A percentile compares a stretch with the other conserved stretches of the same genome.
Evolutionary conservation across 2,888 invertebrate species (phyloP).

Genomic region (Charanyca ferruginea): DNA sequence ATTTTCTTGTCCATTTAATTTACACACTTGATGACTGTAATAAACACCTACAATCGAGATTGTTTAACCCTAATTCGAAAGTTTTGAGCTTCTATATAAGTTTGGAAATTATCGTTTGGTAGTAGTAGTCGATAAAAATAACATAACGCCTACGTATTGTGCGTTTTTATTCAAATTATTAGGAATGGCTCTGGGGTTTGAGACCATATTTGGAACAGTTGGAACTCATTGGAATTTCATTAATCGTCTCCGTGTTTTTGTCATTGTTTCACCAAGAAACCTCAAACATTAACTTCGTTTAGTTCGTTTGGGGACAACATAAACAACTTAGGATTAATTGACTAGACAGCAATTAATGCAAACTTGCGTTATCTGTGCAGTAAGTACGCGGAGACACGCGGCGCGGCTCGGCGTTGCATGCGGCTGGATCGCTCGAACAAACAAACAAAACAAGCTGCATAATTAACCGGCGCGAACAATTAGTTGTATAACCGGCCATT

Average conservation of each 20-base stretch:
- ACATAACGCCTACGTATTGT: constrained; percentile 49
- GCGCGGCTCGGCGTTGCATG: constrained; percentile 47
- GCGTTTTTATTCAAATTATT: constrained; percentile 52
- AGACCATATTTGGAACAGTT: constrained; percentile 28
- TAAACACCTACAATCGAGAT: constrained; percentile 81
- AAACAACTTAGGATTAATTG: constrained; percentile 72
- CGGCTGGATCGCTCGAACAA: constrained; percentile 72
- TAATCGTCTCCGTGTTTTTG: constrained; percentile 10
- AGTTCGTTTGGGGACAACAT: constrained; percentile 63
- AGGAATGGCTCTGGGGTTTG: constrained; percentile 24
- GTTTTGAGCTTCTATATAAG: constrained; percentile 68
- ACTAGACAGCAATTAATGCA: constrained; percentile 66
- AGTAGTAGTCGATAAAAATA: constrained; percentile 54
- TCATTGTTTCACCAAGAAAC: constrained; percentile 25
- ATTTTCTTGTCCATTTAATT: constrained; percentile 82
- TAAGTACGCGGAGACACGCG: constrained; percentile 49
- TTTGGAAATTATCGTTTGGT: constrained; percentile 52
- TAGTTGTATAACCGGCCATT: constrained; percentile 87
- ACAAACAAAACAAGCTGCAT: constrained; percentile 83
- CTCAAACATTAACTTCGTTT: constrained; percentile 51
- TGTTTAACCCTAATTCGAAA: constrained; percentile 76
- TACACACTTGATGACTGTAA: constrained; percentile 80
- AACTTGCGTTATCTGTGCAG: constrained; percentile 56
- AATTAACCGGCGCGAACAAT: constrained; percentile 87
- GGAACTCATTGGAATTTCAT: constrained; percentile 20